A percentile compares a stretch with the other conserved stretches of the same genome.
These are phyloP conservation scores for Stegophylla sp. DNA, from an alignment of 2,888 invertebrate genomes.

Conservation along the genomic window DNA sequence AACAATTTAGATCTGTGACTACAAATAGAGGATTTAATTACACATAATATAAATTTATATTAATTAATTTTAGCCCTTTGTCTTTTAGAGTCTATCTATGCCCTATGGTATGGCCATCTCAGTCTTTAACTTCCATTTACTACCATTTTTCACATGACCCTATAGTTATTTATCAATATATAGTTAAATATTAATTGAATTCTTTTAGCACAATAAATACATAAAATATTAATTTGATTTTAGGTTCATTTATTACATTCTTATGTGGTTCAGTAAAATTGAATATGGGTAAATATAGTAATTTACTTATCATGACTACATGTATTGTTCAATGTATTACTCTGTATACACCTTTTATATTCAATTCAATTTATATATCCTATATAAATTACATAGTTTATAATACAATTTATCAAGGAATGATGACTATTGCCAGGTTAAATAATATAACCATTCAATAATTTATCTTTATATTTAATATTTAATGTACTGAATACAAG, in stretches of 20 bases:
- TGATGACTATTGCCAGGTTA: constrained; percentile 54
- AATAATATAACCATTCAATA: not conserved
- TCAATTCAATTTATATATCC: constrained; percentile 41
- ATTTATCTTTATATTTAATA: not conserved
- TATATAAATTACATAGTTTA: constrained; percentile 47
- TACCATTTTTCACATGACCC: not conserved
- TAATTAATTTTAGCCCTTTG: no score
- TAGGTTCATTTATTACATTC: constrained; percentile 41
- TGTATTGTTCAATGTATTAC: constrained; percentile 17
- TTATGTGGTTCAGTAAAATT: constrained; percentile 34
- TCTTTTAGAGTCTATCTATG: no score
- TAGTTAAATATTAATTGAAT: no score
- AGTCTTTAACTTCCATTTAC: no score
- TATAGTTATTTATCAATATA: not conserved
- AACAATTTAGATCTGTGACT: no score
- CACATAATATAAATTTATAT: no score
- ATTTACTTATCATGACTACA: constrained; percentile 23
- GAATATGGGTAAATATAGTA: constrained; percentile 41
- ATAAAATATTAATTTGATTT: constrained; percentile 3
- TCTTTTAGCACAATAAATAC: not conserved
- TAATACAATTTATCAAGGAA: constrained; percentile 38
- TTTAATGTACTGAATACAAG: not conserved
- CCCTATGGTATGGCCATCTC: no score
- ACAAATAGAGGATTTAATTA: no score
- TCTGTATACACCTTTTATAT: constrained; percentile 25